phyloP scores from a whole-genome alignment of 1,140 invertebrate genomes.

The Drosophila sucinea region DNA sequence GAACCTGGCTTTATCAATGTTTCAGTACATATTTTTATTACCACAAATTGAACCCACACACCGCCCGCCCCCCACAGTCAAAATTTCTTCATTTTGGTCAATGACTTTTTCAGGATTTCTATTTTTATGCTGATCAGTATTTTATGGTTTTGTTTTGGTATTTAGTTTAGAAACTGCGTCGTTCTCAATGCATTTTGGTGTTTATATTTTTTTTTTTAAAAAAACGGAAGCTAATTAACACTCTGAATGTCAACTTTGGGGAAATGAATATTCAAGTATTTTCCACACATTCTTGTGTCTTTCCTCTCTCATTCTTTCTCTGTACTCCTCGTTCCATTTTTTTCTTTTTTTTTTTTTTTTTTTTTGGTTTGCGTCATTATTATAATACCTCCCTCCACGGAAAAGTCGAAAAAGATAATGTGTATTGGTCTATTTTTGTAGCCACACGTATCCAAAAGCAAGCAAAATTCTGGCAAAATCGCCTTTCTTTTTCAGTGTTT shows the following conservation, averaged over 20 bases:
- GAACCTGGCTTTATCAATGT: constrained; percentile 66
- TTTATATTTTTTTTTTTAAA: background rate
- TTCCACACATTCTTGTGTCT: background rate
- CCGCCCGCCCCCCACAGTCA: constrained; percentile 10
- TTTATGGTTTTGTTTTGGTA: constrained; percentile 49
- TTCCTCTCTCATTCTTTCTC: background rate
- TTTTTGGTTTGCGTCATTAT: constrained; percentile 8
- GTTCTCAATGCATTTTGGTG: constrained; percentile 37
- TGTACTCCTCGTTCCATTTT: background rate
- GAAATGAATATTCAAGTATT: constrained; percentile 5
- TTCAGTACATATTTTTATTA: background rate
- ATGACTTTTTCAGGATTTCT: constrained; percentile 48
- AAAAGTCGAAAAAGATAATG: constrained; percentile 47
- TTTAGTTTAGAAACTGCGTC: constrained; percentile 53
- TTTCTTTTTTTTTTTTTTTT: too few relatives aligned
- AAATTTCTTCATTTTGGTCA: constrained; percentile 39
- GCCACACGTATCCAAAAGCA: constrained; percentile 38
- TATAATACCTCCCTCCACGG: constrained; percentile 5
- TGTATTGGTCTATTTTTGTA: constrained; percentile 54
- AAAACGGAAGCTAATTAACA: constrained; percentile 8
- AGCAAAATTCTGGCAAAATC: constrained; percentile 24
- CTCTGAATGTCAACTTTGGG: constrained; percentile 10
- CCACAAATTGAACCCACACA: constrained; percentile 45
- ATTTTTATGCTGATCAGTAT: constrained; percentile 47
- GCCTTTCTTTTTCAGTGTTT: constrained; percentile 26